phyloP scores from a whole-genome alignment of 2,113 vertebrate species.

The Notothenia rossii region DNA sequence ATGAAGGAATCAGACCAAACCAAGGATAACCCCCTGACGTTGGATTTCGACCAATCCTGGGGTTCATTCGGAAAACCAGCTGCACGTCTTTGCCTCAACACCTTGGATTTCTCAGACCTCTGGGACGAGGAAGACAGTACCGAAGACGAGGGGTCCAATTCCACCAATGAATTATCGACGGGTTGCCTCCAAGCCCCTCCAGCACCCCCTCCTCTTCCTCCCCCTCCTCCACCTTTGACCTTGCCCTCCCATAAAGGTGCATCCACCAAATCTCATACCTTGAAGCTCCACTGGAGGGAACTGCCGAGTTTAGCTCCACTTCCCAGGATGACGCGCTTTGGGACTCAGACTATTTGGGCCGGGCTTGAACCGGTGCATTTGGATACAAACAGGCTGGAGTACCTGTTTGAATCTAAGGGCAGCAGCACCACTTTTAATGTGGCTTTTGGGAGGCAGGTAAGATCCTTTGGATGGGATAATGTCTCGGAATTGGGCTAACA shows the following conservation, averaged over 20 bases:
- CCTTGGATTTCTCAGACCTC: constrained; percentile 85
- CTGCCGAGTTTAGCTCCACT: constrained; percentile 75
- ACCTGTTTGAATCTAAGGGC: constrained; percentile 81
- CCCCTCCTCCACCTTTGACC: constrained; percentile 50
- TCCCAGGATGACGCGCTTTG: constrained; percentile 83
- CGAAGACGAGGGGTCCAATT: constrained; percentile 62
- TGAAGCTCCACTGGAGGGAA: constrained; percentile 85
- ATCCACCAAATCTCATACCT: constrained; percentile 55
- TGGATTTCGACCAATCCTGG: constrained; percentile 70
- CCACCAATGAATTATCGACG: not conserved
- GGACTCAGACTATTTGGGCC: constrained; percentile 83
- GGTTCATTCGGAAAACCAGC: constrained; percentile 47
- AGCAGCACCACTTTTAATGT: constrained; percentile 51
- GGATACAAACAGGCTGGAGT: constrained; percentile 78
- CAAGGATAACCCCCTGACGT: constrained; percentile 46
- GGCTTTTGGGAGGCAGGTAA: constrained; percentile 69
- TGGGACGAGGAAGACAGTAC: constrained; percentile 83
- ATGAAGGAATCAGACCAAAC: constrained; percentile 76
- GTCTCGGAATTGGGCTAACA: no score
- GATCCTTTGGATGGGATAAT: not conserved
- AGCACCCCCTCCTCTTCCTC: constrained; percentile 57
- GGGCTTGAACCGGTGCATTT: constrained; percentile 77
- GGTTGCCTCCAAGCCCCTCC: constrained; percentile 14
- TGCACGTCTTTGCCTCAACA: constrained; percentile 73
- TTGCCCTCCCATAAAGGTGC: not conserved